Evolutionary conservation across 37 sponge, comb jelly and placozoan genomes (phyloP).

Genomic region (Axinella damicornis): DNA sequence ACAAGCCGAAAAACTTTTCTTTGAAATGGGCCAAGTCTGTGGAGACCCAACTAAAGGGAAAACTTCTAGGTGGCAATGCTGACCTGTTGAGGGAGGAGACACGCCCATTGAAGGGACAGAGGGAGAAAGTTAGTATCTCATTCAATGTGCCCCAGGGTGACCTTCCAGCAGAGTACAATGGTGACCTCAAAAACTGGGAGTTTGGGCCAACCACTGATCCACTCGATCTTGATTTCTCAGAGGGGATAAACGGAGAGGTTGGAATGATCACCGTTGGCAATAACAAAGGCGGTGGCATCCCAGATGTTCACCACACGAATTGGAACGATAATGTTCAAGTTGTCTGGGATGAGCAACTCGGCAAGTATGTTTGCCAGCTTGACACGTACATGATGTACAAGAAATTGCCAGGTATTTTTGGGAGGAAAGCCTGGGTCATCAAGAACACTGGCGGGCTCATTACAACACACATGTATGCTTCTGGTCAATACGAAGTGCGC

Average conservation of each 20-base stretch:
- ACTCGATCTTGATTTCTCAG: conserved; percentile 8
- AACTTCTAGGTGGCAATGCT: background rate
- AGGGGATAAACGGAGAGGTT: conserved; percentile 11
- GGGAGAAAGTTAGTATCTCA: background rate
- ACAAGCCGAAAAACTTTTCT: background rate
- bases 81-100: background rate
- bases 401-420: background rate
- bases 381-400: conserved; percentile 9
- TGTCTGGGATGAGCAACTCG: background rate
- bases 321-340: conserved; percentile 13
- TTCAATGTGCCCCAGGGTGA: conserved; percentile 11
- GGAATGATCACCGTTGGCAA: conserved; percentile 14
- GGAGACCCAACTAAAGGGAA: background rate
- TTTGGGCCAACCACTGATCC: conserved; percentile 1
- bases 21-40: background rate
- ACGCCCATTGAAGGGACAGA: background rate
- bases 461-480: conserved; percentile 10
- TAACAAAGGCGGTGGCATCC: background rate
- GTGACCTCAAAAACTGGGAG: conserved; percentile 14
- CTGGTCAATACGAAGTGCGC: conserved; percentile 6
- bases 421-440: conserved; percentile 4
- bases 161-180: background rate
- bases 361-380: conserved; percentile 3
- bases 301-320: background rate
- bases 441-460: conserved; percentile 5